phyloP scores from a whole-genome alignment of 37 sponge, comb jelly and placozoan genomes.

The Ianthella basta region DNA sequence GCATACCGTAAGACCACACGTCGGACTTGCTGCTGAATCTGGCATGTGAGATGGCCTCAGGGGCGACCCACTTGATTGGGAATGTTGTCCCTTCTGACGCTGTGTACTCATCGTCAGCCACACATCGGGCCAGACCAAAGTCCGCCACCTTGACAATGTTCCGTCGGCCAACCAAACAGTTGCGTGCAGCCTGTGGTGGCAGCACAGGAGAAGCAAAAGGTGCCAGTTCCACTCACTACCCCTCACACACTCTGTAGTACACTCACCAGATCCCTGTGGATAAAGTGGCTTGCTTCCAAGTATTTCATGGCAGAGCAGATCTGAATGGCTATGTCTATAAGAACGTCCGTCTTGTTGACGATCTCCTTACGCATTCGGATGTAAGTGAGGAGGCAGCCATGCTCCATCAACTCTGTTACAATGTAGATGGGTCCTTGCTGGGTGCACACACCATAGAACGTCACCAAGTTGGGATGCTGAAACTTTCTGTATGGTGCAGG shows the following conservation, averaged over 20 bases:
- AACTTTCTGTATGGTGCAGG: constrained; percentile 66
- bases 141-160: constrained; percentile 93
- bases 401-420: constrained; percentile 83
- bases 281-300: constrained; percentile 80
- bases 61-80: constrained; percentile 98
- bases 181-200: constrained; percentile 87
- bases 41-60: constrained; percentile 96
- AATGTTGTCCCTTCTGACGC: constrained; percentile 97
- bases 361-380: constrained; percentile 74
- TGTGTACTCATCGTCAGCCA: constrained; percentile 91
- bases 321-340: constrained; percentile 89
- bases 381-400: constrained; percentile 87
- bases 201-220: constrained; percentile 20
- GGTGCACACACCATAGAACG: constrained; percentile 86
- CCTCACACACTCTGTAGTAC: too few relatives aligned
- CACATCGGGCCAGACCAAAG: constrained; percentile 93
- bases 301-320: constrained; percentile 88
- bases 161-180: constrained; percentile 90
- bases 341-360: constrained; percentile 67
- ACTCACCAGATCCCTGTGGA: constrained; percentile 93
- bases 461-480: constrained; percentile 85
- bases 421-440: constrained; percentile 78
- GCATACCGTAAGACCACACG: constrained; percentile 95
- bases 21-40: constrained; percentile 97
- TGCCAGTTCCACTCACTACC: background rate